Percentiles rank a stretch among this genome's conserved stretches.
Evolutionary conservation across 2,888 invertebrate species (phyloP).

Genomic region (Embidobia sp.): DNA sequence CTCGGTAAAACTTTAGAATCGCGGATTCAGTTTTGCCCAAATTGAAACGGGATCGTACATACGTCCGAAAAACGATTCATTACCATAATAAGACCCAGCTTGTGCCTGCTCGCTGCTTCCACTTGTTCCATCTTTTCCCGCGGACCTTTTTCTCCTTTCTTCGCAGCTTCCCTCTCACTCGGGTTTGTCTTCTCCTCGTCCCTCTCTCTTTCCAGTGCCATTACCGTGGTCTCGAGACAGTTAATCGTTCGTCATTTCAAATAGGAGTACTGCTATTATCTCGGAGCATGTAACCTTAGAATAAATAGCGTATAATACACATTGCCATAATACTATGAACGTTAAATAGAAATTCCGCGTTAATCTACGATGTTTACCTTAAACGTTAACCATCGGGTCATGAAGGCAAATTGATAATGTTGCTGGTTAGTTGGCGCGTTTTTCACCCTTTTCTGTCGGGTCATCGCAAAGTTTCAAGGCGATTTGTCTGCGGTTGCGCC

Average conservation of each 20-base stretch:
- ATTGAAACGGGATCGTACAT: conserved; percentile 65
- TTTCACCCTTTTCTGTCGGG: conserved; percentile 17
- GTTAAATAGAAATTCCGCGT: conserved; percentile 56
- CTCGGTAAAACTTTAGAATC: conserved; percentile 43
- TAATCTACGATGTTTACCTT: conserved; percentile 55
- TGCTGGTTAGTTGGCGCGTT: conserved; percentile 20
- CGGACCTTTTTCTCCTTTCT: conserved; percentile 34
- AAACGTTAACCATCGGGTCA: conserved; percentile 31
- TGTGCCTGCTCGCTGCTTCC: conserved; percentile 65
- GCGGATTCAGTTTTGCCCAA: conserved; percentile 38
- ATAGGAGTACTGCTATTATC: conserved; percentile 56
- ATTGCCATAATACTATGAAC: conserved; percentile 52
- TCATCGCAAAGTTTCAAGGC: conserved; percentile 21
- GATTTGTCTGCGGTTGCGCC: too few relatives aligned
- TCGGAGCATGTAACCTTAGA: conserved; percentile 56
- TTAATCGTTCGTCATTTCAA: conserved; percentile 55
- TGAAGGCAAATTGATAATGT: conserved; percentile 53
- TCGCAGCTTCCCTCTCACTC: conserved; percentile 18
- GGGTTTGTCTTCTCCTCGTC: conserved; percentile 35
- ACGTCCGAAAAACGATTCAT: conserved; percentile 74
- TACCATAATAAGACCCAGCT: conserved; percentile 73
- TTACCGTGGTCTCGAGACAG: conserved; percentile 52
- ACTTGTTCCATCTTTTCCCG: conserved; percentile 56
- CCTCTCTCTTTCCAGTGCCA: conserved; percentile 39
- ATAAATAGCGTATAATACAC: conserved; percentile 56